Percentiles rank a stretch among this genome's conserved stretches.
Evolutionary conservation across 2,113 vertebrate genomes (phyloP).

Genomic region (Saccopteryx bilineata): DNA sequence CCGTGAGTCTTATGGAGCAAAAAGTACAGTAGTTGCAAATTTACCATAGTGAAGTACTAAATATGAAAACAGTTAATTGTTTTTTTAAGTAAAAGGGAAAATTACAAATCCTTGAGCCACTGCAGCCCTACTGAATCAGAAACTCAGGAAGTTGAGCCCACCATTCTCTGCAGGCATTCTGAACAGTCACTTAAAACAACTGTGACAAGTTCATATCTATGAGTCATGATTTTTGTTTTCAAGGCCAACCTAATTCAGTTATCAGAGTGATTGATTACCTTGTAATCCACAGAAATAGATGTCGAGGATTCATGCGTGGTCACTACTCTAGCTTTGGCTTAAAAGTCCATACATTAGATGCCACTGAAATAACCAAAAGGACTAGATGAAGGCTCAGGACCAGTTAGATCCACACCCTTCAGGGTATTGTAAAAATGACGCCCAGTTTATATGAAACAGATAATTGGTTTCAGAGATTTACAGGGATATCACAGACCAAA

Average conservation of each 20-base stretch:
- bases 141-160: neutral
- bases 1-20: too few relatives aligned
- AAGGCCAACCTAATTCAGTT: conserved; percentile 76
- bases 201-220: conserved; percentile 74
- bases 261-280: conserved; percentile 83
- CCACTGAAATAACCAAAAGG: neutral
- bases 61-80: too few relatives aligned
- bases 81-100: neutral
- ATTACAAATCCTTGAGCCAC: neutral
- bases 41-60: too few relatives aligned
- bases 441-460: neutral
- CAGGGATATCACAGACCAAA: neutral
- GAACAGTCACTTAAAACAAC: neutral
- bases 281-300: conserved; percentile 84
- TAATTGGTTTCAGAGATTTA: neutral
- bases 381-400: neutral
- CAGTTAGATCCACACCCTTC: neutral
- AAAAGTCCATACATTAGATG: neutral
- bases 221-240: conserved; percentile 67
- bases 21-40: too few relatives aligned
- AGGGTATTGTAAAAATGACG: neutral
- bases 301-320: conserved; percentile 66
- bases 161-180: neutral
- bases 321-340: neutral
- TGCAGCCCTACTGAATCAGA: neutral